phyloP scores from a whole-genome alignment of 2,797 vertebrate genomes.

The Brotula barbata region DNA sequence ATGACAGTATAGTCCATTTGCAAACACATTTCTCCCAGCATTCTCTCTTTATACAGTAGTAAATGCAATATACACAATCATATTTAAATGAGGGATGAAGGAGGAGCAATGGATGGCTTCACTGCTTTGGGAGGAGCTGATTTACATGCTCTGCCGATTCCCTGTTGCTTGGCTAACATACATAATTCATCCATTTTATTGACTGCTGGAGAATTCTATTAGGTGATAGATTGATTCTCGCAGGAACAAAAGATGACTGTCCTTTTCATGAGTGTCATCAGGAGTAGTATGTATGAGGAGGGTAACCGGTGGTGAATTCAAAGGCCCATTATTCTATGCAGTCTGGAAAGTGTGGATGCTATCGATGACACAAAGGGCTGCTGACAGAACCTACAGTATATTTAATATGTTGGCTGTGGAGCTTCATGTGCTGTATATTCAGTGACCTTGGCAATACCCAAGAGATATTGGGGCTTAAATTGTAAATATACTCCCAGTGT shows the following conservation, averaged over 20 bases:
- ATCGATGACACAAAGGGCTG: constrained; percentile 24
- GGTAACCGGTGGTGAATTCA: constrained; percentile 1
- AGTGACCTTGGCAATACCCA: too few species aligned
- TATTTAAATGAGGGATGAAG: constrained; percentile 67
- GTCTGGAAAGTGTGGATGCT: constrained; percentile 18
- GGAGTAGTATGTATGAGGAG: constrained; percentile 27
- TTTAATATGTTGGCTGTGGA: constrained; percentile 34
- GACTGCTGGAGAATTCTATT: constrained; percentile 75
- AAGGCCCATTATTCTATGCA: constrained; percentile 13
- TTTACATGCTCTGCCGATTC: constrained; percentile 76
- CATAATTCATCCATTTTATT: constrained; percentile 78
- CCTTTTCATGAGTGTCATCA: constrained; percentile 63
- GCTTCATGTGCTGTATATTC: constrained; percentile 27
- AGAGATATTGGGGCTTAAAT: too few species aligned
- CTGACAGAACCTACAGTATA: constrained; percentile 12
- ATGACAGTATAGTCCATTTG: constrained; percentile 34
- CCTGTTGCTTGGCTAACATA: constrained; percentile 59
- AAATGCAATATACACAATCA: constrained; percentile 63
- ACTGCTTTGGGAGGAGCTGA: constrained; percentile 56
- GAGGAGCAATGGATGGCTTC: constrained; percentile 49
- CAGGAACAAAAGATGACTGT: constrained; percentile 71
- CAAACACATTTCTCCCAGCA: constrained; percentile 53
- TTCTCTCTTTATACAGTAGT: constrained; percentile 53
- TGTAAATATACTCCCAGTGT: too few species aligned
- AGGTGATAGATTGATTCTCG: constrained; percentile 67